Evolutionary conservation across 2,888 invertebrate genomes (phyloP).

Genomic region (Elysia crispata): DNA sequence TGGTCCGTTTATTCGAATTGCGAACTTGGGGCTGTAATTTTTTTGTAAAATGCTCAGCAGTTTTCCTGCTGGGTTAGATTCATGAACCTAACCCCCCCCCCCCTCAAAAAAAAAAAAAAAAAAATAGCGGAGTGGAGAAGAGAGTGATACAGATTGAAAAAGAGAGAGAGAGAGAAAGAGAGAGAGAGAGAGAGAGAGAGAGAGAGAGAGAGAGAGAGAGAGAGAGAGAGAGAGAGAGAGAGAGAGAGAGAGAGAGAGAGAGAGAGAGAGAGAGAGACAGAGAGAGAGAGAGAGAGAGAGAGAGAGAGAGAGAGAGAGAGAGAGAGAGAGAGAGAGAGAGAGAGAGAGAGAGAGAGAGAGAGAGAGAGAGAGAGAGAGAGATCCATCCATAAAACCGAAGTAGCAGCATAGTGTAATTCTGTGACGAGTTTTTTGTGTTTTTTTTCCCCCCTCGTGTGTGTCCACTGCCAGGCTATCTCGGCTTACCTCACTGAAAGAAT

Average conservation of each 20-base stretch:
- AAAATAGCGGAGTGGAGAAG: background rate
- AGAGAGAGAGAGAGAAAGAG: background rate
- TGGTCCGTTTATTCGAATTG: no score
- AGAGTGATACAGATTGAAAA: background rate
- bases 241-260: background rate
- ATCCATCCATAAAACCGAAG: no score
- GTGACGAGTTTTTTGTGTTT: no score
- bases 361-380: background rate
- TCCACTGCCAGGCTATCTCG: no score
- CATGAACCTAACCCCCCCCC: no score
- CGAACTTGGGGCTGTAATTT: no score
- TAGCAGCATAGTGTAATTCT: no score
- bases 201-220: background rate
- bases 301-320: background rate
- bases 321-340: background rate
- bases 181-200: background rate
- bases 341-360: constrained; percentile 20
- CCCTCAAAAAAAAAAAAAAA: no score
- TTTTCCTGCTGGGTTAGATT: no score
- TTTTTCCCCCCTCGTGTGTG: no score
- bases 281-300: constrained; percentile 25
- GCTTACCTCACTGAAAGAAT: no score
- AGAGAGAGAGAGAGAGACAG: constrained; percentile 20
- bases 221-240: background rate
- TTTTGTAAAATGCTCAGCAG: no score